These are phyloP conservation scores for Oreonectes daqikongensis DNA, from an alignment of 2,797 vertebrate species.

Conservation along the genomic window DNA sequence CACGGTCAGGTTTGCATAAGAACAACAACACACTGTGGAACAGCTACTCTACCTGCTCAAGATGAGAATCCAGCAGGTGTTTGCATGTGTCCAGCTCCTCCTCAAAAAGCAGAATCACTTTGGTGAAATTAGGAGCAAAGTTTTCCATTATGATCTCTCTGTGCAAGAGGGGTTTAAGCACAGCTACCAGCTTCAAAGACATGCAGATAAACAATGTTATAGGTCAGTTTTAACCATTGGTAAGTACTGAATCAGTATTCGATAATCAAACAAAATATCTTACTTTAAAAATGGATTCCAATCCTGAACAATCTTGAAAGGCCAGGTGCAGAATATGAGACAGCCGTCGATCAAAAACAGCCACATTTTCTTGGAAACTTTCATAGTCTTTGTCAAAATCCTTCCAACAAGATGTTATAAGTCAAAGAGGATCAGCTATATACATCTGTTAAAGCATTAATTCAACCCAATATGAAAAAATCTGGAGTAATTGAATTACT, in stretches of 20 bases:
- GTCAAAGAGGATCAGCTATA: neutral
- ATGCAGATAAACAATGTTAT: constrained; percentile 17
- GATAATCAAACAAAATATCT: no score
- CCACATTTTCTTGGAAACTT: constrained; percentile 74
- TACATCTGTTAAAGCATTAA: neutral
- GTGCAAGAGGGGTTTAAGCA: constrained; percentile 82
- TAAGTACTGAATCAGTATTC: no score
- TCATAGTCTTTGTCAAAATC: constrained; percentile 77
- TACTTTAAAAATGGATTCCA: constrained; percentile 84
- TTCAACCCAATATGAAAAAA: no score
- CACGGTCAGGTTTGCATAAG: neutral
- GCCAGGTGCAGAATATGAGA: constrained; percentile 75
- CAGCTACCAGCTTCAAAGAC: constrained; percentile 74
- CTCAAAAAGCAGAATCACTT: constrained; percentile 75
- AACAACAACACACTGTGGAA: neutral
- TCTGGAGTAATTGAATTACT: no score
- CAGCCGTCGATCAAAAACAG: constrained; percentile 77
- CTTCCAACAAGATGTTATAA: constrained; percentile 54
- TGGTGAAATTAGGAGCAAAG: constrained; percentile 76
- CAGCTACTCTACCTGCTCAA: constrained; percentile 70
- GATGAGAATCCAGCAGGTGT: constrained; percentile 70
- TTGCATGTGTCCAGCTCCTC: constrained; percentile 80
- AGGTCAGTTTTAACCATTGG: neutral
- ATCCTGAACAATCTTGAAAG: constrained; percentile 79
- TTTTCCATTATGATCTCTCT: constrained; percentile 76